Percentiles rank a stretch among this genome's conserved stretches.
Conservation (phyloP, 1,140 invertebrate species). For the Tetragnatha versicolor region DNA sequence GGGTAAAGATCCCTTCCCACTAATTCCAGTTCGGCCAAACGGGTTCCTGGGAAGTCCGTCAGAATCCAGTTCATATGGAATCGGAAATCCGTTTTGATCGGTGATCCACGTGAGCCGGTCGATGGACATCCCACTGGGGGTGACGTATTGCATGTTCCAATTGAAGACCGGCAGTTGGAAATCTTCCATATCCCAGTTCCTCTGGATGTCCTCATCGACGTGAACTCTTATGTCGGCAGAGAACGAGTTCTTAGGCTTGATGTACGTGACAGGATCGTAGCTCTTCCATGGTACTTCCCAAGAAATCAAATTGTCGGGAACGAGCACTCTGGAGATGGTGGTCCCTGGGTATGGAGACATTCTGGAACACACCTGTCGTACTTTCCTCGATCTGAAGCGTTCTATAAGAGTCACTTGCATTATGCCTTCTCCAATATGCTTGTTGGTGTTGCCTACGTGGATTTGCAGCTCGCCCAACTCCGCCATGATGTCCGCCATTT, state of each 20-base stretch:
- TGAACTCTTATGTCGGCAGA: neutral
- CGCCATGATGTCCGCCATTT: neutral
- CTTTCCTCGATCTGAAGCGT: neutral
- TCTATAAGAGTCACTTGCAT: neutral
- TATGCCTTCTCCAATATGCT: neutral
- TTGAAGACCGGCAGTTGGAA: conserved; percentile 52
- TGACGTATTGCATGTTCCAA: conserved; percentile 58
- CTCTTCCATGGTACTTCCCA: conserved; percentile 5
- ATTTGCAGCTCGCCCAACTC: conserved; percentile 30
- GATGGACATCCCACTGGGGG: conserved; percentile 58
- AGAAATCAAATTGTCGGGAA: conserved; percentile 12
- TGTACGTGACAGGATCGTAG: conserved; percentile 41
- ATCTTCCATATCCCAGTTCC: conserved; percentile 7
- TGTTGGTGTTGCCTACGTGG: neutral
- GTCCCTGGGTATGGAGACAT: conserved; percentile 61
- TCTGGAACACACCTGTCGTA: conserved; percentile 29
- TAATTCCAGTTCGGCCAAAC: conserved; percentile 65
- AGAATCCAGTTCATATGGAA: conserved; percentile 57
- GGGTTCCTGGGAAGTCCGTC: conserved; percentile 62
- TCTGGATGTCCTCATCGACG: conserved; percentile 40
- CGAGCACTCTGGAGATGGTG: conserved; percentile 77
- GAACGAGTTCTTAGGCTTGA: conserved; percentile 14
- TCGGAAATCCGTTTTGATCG: conserved; percentile 5
- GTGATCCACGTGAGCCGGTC: conserved; percentile 59
- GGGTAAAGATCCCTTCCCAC: conserved; percentile 64